Conservation (phyloP, 2,888 invertebrate genomes). For the Sylvicola cinctus region DNA sequence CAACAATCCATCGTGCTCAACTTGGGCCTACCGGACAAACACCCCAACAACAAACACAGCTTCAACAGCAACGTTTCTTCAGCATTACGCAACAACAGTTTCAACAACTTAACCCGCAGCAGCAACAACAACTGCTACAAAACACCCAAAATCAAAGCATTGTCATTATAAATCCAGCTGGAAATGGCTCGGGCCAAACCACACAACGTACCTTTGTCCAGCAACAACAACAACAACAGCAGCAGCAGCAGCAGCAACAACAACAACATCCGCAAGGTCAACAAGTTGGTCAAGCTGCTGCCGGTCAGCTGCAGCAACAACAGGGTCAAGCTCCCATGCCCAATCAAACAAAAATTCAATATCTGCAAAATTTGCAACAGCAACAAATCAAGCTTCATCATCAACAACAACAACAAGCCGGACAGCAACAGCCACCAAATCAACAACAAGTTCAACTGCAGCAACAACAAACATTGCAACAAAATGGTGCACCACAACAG, state of each 20-base stretch:
- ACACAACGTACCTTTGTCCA: constrained; percentile 3
- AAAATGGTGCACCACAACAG: constrained; percentile 9
- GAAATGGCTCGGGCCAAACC: constrained; percentile 8
- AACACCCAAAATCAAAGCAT: constrained; percentile 26
- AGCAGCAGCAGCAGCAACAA: constrained; percentile 11
- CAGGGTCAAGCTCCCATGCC: constrained; percentile 6
- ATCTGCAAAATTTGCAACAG: constrained; percentile 31
- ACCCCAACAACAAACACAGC: constrained; percentile 5
- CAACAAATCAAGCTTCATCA: constrained; percentile 10
- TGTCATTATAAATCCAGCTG: constrained; percentile 20
- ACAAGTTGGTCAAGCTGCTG: background rate
- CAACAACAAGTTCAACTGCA: constrained; percentile 8
- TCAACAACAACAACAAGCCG: background rate
- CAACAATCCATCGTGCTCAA: constrained; percentile 3
- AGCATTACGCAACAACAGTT: constrained; percentile 12
- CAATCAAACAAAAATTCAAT: constrained; percentile 28
- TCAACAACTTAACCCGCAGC: constrained; percentile 10
- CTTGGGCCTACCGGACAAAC: constrained; percentile 3
- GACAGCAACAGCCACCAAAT: constrained; percentile 8
- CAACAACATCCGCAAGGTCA: background rate
- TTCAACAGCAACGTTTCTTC: background rate
- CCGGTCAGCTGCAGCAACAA: no score
- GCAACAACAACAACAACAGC: constrained; percentile 9
- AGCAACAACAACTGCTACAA: constrained; percentile 24
- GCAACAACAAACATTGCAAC: no score